Conservation (phyloP, 1,140 invertebrate genomes). For the Lanistes nyassanus region DNA sequence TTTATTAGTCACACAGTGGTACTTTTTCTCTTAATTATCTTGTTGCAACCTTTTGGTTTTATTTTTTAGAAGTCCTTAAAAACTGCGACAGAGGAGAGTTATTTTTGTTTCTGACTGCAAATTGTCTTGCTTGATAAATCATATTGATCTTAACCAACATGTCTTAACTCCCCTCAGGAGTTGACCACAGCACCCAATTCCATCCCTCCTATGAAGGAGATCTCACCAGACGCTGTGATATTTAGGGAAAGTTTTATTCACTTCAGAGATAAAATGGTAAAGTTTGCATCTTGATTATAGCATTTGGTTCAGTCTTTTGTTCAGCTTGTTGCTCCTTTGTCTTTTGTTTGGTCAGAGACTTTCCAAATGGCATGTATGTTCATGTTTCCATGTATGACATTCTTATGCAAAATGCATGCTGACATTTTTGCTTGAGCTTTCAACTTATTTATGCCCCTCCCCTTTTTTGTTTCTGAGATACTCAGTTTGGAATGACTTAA, state of each 20-base stretch:
- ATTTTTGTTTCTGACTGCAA: not conserved
- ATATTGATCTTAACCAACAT: not conserved
- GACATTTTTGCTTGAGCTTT: not conserved
- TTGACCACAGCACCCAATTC: not conserved
- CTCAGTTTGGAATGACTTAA: too few species aligned
- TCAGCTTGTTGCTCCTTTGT: not conserved
- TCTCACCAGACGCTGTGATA: not conserved
- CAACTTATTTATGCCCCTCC: too few species aligned
- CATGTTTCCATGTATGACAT: not conserved
- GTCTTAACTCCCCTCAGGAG: slow-evolving; percentile 4
- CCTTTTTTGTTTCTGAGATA: too few species aligned
- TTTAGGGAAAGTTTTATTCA: slow-evolving; percentile 27
- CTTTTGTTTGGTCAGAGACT: not conserved
- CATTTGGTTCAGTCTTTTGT: not conserved
- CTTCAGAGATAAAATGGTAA: slow-evolving; percentile 25
- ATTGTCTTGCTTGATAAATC: not conserved
- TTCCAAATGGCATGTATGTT: not conserved
- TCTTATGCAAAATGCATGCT: not conserved
- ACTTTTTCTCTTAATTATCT: too few species aligned
- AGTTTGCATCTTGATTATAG: not conserved
- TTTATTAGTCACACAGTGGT: too few species aligned
- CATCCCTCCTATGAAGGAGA: not conserved
- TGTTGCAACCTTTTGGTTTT: too few species aligned
- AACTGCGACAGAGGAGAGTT: too few species aligned
- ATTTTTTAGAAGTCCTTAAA: too few species aligned